These are phyloP conservation scores for Chrysopilus asiliformis DNA, from an alignment of 2,888 invertebrate genomes.

Conservation along the genomic window DNA sequence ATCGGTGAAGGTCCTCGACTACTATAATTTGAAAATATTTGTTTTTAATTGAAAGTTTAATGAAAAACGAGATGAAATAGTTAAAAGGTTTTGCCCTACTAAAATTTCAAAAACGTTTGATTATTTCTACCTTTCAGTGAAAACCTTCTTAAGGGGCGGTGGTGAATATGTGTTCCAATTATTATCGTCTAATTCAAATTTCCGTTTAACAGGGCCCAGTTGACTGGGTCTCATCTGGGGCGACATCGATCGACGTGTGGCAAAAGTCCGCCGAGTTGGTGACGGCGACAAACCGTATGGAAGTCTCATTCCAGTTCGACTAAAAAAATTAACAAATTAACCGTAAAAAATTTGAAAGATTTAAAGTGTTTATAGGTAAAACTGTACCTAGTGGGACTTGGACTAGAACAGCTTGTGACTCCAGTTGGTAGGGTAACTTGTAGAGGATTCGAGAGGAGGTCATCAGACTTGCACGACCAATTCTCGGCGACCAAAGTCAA, in stretches of 20 bases:
- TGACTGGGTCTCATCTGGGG: slow-evolving; percentile 70
- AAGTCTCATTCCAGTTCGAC: slow-evolving; percentile 29
- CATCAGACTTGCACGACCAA: slow-evolving; percentile 44
- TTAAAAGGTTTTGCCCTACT: too few relatives aligned
- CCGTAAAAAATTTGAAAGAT: background rate
- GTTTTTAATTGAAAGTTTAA: background rate
- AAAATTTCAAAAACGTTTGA: too few relatives aligned
- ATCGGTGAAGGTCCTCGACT: slow-evolving; percentile 35
- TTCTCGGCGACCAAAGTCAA: slow-evolving; percentile 57
- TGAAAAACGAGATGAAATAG: too few relatives aligned
- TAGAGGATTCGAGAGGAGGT: slow-evolving; percentile 31
- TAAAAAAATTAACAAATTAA: slow-evolving; percentile 14
- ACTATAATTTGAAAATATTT: slow-evolving; percentile 12
- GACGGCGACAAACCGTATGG: slow-evolving; percentile 59
- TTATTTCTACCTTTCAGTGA: slow-evolving; percentile 34
- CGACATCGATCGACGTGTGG: slow-evolving; percentile 72
- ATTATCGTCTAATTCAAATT: slow-evolving; percentile 33
- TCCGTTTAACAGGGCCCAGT: slow-evolving; percentile 49
- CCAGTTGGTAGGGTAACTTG: slow-evolving; percentile 39
- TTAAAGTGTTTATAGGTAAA: background rate
- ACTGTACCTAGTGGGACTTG: slow-evolving; percentile 44
- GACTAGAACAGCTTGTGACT: slow-evolving; percentile 41
- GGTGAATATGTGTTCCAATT: slow-evolving; percentile 30
- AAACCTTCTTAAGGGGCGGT: slow-evolving; percentile 34
- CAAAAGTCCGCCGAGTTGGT: slow-evolving; percentile 70